A percentile compares a stretch with the other conserved stretches of the same genome.
These are phyloP conservation scores for Horisme vitalbata DNA, from an alignment of 2,888 invertebrate species.

Conservation along the genomic window DNA sequence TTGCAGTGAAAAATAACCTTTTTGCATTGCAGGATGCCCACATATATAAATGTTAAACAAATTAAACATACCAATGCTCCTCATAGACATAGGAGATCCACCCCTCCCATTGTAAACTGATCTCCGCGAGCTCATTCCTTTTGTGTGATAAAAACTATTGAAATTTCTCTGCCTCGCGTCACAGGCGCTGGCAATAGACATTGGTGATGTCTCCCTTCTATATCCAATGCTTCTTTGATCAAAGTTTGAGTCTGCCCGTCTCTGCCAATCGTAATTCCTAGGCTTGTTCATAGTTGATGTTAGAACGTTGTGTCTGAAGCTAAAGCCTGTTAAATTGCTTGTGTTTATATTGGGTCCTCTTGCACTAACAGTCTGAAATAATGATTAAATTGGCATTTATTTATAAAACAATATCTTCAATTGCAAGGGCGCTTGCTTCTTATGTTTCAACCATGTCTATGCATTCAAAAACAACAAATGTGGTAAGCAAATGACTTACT, in stretches of 20 bases:
- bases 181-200: constrained; percentile 52
- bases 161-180: constrained; percentile 45
- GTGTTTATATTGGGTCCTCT: constrained; percentile 54
- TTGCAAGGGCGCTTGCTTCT: too few relatives aligned
- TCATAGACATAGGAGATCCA: constrained; percentile 61
- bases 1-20: neutral
- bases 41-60: neutral
- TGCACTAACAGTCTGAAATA: constrained; percentile 55
- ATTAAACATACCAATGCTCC: constrained; percentile 53
- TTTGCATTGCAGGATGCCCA: too few relatives aligned
- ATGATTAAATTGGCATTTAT: neutral
- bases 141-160: constrained; percentile 39
- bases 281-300: constrained; percentile 52
- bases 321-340: constrained; percentile 44
- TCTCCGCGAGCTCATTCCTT: constrained; percentile 46
- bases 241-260: constrained; percentile 42
- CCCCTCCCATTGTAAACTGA: constrained; percentile 55
- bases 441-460: too few relatives aligned
- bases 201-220: constrained; percentile 56
- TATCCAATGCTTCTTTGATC: constrained; percentile 50
- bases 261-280: constrained; percentile 44
- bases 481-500: constrained; percentile 40
- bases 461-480: too few relatives aligned
- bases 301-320: constrained; percentile 46
- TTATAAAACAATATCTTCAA: too few relatives aligned